A percentile compares a stretch with the other conserved stretches of the same genome.
phyloP scores from a whole-genome alignment of 2,797 vertebrate genomes.

The Carcharodon carcharias region DNA sequence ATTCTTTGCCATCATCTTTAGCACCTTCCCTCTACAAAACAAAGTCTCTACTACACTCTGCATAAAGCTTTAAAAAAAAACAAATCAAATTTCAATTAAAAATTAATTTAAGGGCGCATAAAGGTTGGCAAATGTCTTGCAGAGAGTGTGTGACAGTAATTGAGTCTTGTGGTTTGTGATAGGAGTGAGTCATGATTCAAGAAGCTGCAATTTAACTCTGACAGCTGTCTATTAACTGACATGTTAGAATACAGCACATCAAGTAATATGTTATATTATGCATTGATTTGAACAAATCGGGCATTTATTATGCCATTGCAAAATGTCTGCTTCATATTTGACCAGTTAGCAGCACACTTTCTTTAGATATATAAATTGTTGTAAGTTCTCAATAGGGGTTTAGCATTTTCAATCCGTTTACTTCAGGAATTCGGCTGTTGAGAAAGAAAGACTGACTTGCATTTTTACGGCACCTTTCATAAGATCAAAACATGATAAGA shows the following conservation, averaged over 20 bases:
- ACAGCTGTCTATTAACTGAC: neutral
- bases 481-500: neutral
- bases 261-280: neutral
- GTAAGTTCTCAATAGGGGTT: neutral
- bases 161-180: neutral
- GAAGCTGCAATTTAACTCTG: neutral
- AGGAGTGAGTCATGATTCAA: neutral
- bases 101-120: neutral
- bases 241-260: neutral
- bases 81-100: constrained; percentile 13
- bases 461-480: neutral
- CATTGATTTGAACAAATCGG: neutral
- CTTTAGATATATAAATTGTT: neutral
- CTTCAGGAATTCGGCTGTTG: neutral
- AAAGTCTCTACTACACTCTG: neutral
- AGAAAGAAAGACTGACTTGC: neutral
- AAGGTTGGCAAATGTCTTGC: neutral
- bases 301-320: neutral
- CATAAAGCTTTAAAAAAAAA: neutral
- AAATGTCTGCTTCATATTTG: neutral
- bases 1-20: neutral
- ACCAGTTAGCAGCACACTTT: neutral
- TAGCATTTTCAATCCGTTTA: neutral
- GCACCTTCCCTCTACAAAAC: neutral
- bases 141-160: neutral